A percentile compares a stretch with the other conserved stretches of the same genome.
These are phyloP conservation scores for Lasiurus borealis DNA, from an alignment of 2,113 vertebrate genomes.

Conservation along the genomic window DNA sequence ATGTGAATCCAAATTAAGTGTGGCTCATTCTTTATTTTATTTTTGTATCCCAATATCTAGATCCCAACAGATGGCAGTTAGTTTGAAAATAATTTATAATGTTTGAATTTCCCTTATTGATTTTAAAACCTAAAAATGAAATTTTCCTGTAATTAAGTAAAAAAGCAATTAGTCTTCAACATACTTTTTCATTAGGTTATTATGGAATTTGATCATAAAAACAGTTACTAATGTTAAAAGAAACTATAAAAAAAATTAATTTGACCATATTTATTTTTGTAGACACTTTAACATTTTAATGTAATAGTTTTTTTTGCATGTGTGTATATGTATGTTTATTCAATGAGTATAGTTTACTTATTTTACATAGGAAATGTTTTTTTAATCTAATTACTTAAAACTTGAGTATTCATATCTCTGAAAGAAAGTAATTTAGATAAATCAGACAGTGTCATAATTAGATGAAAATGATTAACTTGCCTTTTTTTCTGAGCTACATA, in stretches of 20 bases:
- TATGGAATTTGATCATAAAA: constrained; percentile 22
- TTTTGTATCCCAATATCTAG: constrained; percentile 2
- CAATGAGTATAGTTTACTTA: not conserved
- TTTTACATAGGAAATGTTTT: constrained; percentile 24
- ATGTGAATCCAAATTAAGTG: constrained; percentile 5
- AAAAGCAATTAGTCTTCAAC: constrained; percentile 42
- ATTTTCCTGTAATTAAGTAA: not conserved
- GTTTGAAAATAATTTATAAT: constrained; percentile 1
- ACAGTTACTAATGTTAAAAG: constrained; percentile 37
- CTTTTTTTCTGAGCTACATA: constrained; percentile 23
- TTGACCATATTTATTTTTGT: not conserved
- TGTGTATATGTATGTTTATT: not conserved
- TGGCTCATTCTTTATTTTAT: constrained; percentile 6
- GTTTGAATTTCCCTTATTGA: not conserved
- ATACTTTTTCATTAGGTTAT: not conserved
- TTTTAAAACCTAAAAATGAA: constrained; percentile 61
- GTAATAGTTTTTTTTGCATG: not conserved
- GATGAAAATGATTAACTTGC: constrained; percentile 44
- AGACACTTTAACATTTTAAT: constrained; percentile 3
- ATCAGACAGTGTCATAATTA: not conserved
- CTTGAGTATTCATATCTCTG: constrained; percentile 28
- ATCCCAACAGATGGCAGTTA: not conserved
- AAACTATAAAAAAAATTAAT: not conserved
- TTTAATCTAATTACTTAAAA: constrained; percentile 34
- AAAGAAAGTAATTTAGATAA: constrained; percentile 42